phyloP scores from a whole-genome alignment of 2,797 vertebrate genomes.

The Darevskia nairensis region DNA sequence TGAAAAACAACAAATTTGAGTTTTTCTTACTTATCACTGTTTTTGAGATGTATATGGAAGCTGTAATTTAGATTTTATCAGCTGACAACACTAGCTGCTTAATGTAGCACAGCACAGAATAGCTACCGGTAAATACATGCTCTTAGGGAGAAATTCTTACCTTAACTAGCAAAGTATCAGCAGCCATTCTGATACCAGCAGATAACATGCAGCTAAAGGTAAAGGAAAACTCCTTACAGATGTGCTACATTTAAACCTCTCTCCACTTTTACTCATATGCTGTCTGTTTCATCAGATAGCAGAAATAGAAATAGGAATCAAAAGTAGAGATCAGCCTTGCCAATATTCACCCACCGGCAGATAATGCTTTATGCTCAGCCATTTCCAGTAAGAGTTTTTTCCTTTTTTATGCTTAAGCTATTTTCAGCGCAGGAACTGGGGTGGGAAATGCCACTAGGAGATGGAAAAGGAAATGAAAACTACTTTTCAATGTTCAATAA shows the following conservation, averaged over 20 bases:
- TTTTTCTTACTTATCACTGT: constrained; percentile 13
- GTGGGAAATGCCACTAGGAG: constrained; percentile 20
- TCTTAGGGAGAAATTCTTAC: background rate
- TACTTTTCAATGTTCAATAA: constrained; percentile 26
- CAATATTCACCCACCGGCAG: constrained; percentile 13
- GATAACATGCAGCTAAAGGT: constrained; percentile 7
- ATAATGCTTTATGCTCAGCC: constrained; percentile 12
- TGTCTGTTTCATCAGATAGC: constrained; percentile 25
- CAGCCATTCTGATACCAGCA: background rate
- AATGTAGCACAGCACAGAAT: constrained; percentile 11
- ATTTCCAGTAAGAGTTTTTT: background rate
- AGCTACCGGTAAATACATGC: rapidly evolving
- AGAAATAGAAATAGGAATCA: constrained; percentile 39
- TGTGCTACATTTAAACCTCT: constrained; percentile 18
- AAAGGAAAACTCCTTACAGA: constrained; percentile 26
- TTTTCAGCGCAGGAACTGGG: constrained; percentile 7
- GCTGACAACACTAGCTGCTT: background rate
- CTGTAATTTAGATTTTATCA: constrained; percentile 3
- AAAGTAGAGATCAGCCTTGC: constrained; percentile 31
- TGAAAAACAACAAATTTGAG: rapidly evolving
- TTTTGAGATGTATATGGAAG: constrained; percentile 29
- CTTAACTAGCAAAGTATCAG: constrained; percentile 15
- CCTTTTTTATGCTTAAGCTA: constrained; percentile 27
- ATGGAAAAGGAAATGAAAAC: constrained; percentile 14
- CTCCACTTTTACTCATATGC: background rate